Base-by-base conservation (phyloP, 35 echinoderm and acorn worm species). In the Ophiothrix spiculata region DNA sequence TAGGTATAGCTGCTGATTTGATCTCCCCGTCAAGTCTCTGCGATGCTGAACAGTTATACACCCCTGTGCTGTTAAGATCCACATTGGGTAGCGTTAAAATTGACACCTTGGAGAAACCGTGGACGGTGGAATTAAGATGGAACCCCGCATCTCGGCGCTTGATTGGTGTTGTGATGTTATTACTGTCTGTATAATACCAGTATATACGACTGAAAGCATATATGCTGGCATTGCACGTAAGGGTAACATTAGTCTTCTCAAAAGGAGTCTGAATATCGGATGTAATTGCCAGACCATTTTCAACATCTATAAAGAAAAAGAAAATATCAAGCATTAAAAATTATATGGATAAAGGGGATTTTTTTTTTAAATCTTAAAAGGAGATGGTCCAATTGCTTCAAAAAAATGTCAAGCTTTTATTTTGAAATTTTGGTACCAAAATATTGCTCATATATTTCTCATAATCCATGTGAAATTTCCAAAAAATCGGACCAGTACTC, bases 161-260 rank as follows among this genome's bases (percentile, higher is more conserved):
- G 23, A 93, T 83, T 1, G 39, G 0, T 1, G 69, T 25, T 29
- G 56, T 87, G 33, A 78, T 34, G 31, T 83, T 78, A 31, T 41
- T 82, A 17, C 60, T 85, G 29, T 40, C 56, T 19, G 77, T 75
- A 17, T 79, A 75, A 16, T 33, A 40, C 89, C 89, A 91, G 29
- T 80, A 8, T 23, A 90, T 73, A 23, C 32, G 39, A 16, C 78
- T 38, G 69, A 90, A 94, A 0, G 82, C 79, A 56, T 94, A 90
- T 19, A 75, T 64, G 77, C 92, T 94, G 19, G 56, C 80, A 28
- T 56, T 86, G 32, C 92, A 94, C 15, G 60, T 75, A 23, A 94
- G 46, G 56, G 79, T 94, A 0, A 94, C 14, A 31, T 75, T 78
- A 34, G 64, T 60, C 28, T 75, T 64, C 25, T 79, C 69, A 75